Conservation (phyloP, 2,888 invertebrate genomes). For the Acanthosepion pharaonis region DNA sequence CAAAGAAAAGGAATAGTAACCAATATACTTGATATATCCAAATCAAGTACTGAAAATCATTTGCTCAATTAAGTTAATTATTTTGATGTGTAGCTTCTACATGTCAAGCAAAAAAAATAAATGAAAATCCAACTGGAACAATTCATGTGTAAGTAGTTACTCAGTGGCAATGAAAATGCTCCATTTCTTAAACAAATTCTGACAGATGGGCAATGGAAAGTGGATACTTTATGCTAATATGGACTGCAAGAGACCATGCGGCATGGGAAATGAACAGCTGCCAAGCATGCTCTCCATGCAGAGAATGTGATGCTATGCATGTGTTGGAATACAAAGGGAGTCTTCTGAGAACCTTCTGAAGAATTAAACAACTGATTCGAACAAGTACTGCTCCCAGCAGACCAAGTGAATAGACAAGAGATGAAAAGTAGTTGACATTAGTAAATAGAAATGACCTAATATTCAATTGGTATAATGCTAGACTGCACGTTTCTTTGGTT, state of each 20-base stretch:
- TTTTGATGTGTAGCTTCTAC: too few relatives aligned
- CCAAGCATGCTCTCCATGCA: not conserved
- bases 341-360: not conserved
- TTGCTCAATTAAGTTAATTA: too few relatives aligned
- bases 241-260: not conserved
- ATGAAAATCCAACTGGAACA: too few relatives aligned
- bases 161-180: too few relatives aligned
- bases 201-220: too few relatives aligned
- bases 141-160: too few relatives aligned
- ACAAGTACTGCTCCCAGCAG: not conserved
- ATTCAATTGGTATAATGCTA: not conserved
- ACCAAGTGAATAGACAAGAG: not conserved
- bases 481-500: not conserved
- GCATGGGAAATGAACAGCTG: not conserved
- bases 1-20: too few relatives aligned
- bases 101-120: too few relatives aligned
- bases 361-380: not conserved
- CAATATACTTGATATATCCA: too few relatives aligned
- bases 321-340: not conserved
- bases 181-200: too few relatives aligned
- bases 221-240: too few relatives aligned
- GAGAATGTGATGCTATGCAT: not conserved
- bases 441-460: not conserved
- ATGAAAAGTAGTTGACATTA: not conserved
- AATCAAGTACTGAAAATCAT: too few relatives aligned